These are phyloP conservation scores for Stichodactyla helianthus DNA, from an alignment of 64 coral and sea anemone species.

Conservation along the genomic window DNA sequence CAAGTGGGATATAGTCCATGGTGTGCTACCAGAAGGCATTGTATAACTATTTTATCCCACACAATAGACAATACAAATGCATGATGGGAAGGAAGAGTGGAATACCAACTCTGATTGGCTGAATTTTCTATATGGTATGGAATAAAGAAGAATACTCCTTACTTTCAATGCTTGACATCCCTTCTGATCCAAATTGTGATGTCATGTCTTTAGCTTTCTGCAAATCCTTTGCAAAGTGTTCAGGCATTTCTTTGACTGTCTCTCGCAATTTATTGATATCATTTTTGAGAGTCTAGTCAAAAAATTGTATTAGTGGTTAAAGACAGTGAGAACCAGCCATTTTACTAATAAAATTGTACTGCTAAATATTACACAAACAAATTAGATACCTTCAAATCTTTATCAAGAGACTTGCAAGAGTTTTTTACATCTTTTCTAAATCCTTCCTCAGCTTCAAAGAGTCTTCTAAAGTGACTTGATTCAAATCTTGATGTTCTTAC, in stretches of 20 bases:
- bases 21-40: too few species aligned
- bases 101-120: neutral
- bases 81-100: neutral
- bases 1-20: too few species aligned
- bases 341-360: too few species aligned
- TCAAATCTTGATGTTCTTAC: conserved; percentile 74
- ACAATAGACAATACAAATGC: too few species aligned
- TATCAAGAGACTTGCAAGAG: conserved; percentile 39
- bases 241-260: conserved; percentile 60
- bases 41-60: too few species aligned
- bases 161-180: conserved; percentile 70
- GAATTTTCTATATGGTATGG: neutral
- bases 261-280: conserved; percentile 54
- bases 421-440: conserved; percentile 60
- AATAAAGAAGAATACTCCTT: neutral
- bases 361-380: neutral
- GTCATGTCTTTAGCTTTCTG: conserved; percentile 57
- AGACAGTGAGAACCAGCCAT: neutral
- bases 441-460: conserved; percentile 79
- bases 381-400: conserved; percentile 55
- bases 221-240: conserved; percentile 65
- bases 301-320: neutral
- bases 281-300: conserved; percentile 31
- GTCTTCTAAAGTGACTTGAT: conserved; percentile 76
- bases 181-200: conserved; percentile 61